These are phyloP conservation scores for Cordilura impudica DNA, from an alignment of 2,888 invertebrate genomes.

Conservation along the genomic window DNA sequence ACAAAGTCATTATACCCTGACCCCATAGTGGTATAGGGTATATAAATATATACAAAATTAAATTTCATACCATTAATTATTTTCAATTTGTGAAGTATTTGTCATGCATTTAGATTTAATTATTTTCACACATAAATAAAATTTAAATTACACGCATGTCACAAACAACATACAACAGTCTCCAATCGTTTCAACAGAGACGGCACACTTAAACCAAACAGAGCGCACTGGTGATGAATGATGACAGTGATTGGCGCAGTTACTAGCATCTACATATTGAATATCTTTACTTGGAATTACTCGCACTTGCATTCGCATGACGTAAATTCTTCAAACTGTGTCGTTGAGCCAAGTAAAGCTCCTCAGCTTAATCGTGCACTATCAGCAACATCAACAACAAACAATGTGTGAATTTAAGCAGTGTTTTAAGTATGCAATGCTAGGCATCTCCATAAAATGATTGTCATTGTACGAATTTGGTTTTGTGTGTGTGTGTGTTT, in stretches of 20 bases:
- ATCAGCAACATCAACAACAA: conserved; percentile 25
- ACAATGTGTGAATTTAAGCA: conserved; percentile 48
- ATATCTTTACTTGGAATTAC: not conserved
- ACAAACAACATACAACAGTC: conserved; percentile 12
- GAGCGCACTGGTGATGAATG: not conserved
- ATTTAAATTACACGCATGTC: conserved; percentile 61
- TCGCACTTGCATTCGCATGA: no score
- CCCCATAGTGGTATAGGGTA: no score
- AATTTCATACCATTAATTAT: not conserved
- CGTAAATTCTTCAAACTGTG: conserved; percentile 15
- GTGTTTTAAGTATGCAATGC: conserved; percentile 10
- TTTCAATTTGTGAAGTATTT: conserved; percentile 40
- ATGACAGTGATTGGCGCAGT: conserved; percentile 24
- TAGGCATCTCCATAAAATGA: not conserved
- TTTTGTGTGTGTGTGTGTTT: no score
- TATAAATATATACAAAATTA: no score
- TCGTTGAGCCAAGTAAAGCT: conserved; percentile 41
- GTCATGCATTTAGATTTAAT: conserved; percentile 55
- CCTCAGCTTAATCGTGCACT: conserved; percentile 44
- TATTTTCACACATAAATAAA: conserved; percentile 62
- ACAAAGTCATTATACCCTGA: no score
- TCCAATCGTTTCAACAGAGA: not conserved
- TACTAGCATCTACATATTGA: conserved; percentile 1
- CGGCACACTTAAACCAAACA: conserved; percentile 19
- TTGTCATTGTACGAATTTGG: conserved; percentile 8